Evolutionary conservation across 2,113 vertebrate genomes (phyloP).

Genomic region (Solea solea): DNA sequence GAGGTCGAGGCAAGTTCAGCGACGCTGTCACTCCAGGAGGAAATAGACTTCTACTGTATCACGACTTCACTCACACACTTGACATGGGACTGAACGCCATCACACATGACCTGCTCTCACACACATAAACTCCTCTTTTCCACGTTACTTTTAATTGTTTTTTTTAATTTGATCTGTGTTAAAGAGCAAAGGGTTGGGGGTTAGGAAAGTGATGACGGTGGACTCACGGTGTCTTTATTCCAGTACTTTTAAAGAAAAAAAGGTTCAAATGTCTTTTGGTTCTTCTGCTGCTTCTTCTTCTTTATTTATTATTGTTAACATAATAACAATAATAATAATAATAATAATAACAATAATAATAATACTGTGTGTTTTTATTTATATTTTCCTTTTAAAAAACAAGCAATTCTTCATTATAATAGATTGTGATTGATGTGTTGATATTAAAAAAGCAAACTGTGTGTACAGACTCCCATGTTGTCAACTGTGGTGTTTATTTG

Average conservation of each 20-base stretch:
- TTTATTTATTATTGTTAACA: too few relatives aligned
- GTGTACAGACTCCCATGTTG: not conserved
- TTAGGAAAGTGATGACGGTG: not conserved
- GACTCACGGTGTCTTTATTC: not conserved
- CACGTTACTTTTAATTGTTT: too few relatives aligned
- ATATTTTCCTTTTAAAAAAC: not conserved
- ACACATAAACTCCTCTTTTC: not conserved
- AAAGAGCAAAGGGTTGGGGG: constrained; percentile 1
- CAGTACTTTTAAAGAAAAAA: not conserved
- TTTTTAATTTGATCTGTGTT: not conserved
- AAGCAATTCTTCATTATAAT: not conserved
- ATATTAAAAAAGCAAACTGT: constrained; percentile 47
- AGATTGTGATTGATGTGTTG: constrained; percentile 17
- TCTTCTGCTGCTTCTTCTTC: too few relatives aligned
- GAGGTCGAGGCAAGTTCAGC: constrained; percentile 64
- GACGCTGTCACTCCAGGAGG: constrained; percentile 65
- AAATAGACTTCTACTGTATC: constrained; percentile 49
- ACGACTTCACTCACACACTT: too few relatives aligned
- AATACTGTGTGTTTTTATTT: constrained; percentile 21
- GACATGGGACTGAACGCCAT: constrained; percentile 7
- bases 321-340: too few relatives aligned
- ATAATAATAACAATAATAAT: too few relatives aligned
- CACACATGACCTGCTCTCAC: not conserved
- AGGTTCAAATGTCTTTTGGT: constrained; percentile 1
- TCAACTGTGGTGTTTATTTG: constrained; percentile 8